Base-by-base conservation (phyloP, 37 sponge, comb jelly and placozoan species). In the Beroe forskalii region DNA sequence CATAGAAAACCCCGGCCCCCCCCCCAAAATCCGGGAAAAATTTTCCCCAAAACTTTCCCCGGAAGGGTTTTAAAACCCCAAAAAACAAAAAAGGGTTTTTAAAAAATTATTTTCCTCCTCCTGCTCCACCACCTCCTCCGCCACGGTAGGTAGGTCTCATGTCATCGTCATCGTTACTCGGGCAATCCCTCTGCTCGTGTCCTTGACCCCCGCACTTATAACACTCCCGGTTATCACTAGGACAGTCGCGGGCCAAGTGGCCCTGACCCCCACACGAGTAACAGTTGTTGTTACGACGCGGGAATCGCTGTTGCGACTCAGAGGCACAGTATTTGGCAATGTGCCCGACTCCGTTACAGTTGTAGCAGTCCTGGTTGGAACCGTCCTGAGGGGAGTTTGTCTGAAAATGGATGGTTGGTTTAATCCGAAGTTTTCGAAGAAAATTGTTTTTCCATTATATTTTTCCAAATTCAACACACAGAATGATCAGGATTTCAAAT, bases 291-390 rank as follows among this genome's bases (percentile, higher is more conserved):
- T 38, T 38, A 8, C 39, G 38, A 19, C 40, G 8, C 2, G 28
- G 22, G 1, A 35, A 20, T 3, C 75, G 9, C 14, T 4, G 39
- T 36, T 17, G 9, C 14, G 75, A 17, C 4, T 72, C 75, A 33
- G 40, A 38, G 40, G 75, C 75, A 72, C 75, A 72, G 75, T 72
- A 38, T 20, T 37, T 72, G 75, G 75, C 75, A 72, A 72, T 72
- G 75, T 72, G 75, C 75, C 75, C 75, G 33, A 39, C 35, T 72
- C 75, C 75, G 40, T 37, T 72, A 39, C 75, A 72, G 75, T 72
- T 72, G 75, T 72, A 72, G 22, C 75, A 72, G 22, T 20, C 35
- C 75, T 72, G 75, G 40, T 72, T 39, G 6, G 40, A 38, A 39
- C 35, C 75, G 8, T 72, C 75, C 75, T 72, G 75, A 33, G 39